Percentiles rank a stretch among this genome's conserved stretches.
Conservation (phyloP, 2,113 vertebrate genomes). For the Nycticorax nycticorax region DNA sequence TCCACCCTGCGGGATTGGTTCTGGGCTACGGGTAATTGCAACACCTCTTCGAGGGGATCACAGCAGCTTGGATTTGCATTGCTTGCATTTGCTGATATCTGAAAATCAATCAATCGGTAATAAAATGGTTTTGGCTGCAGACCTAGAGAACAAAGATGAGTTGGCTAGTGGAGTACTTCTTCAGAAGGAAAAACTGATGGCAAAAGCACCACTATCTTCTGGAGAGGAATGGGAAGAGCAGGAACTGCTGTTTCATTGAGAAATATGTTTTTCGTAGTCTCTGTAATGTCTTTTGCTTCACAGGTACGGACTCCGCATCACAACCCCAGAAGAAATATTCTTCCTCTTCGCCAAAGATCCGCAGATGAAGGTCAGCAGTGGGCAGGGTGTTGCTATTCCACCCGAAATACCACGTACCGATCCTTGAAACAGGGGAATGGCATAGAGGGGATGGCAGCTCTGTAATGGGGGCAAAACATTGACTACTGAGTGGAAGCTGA, state of each 20-base stretch:
- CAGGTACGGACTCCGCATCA: conserved; percentile 41
- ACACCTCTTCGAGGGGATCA: background rate
- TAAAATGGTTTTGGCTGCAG: background rate
- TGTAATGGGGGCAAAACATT: background rate
- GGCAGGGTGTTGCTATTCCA: background rate
- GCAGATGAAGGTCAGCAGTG: conserved; percentile 33
- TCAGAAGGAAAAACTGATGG: background rate
- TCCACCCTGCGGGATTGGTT: background rate
- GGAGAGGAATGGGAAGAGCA: background rate
- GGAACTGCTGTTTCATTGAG: background rate
- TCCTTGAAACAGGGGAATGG: no score
- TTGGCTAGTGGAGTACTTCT: background rate
- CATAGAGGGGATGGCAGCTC: background rate
- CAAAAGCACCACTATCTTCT: background rate
- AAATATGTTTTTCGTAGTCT: background rate
- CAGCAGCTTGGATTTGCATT: background rate
- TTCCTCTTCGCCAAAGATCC: conserved; percentile 45
- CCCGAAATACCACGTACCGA: accelerated
- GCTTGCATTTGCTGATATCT: background rate
- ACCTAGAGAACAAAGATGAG: background rate
- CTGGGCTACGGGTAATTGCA: background rate
- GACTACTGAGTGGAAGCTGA: background rate
- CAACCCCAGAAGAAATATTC: conserved; percentile 71
- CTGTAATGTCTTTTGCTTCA: background rate
- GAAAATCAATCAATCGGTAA: background rate